These are phyloP conservation scores for Pelobates fuscus DNA, from an alignment of 2,113 vertebrate genomes.

Conservation along the genomic window DNA sequence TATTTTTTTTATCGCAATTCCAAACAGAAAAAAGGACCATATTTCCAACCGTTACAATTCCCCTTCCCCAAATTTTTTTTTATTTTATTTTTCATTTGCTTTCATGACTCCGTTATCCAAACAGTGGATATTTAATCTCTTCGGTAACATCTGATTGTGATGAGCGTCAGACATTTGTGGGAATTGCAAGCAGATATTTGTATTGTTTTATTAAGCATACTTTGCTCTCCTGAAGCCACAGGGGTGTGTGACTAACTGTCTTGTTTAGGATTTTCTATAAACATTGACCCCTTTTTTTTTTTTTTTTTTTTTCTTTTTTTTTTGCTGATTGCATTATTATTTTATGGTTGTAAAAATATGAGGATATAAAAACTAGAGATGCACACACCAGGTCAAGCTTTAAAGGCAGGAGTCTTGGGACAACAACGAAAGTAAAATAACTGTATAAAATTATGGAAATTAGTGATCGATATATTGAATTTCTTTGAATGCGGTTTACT, in stretches of 20 bases:
- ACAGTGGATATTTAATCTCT: constrained; percentile 24
- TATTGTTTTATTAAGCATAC: background rate
- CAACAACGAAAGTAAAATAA: no score
- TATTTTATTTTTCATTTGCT: constrained; percentile 26
- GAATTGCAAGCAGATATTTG: background rate
- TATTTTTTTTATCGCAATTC: constrained; percentile 4
- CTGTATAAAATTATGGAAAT: no score
- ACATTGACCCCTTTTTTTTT: no score
- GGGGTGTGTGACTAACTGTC: background rate
- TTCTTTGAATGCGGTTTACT: no score
- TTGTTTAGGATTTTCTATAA: background rate
- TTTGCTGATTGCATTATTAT: no score
- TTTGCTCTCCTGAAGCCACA: background rate
- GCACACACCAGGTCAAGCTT: background rate
- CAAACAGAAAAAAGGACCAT: constrained; percentile 11
- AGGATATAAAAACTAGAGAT: background rate
- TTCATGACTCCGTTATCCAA: constrained; percentile 7
- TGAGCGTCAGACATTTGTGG: background rate
- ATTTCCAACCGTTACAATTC: background rate
- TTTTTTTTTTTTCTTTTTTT: no score
- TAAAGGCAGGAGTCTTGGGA: no score
- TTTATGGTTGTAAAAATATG: no score
- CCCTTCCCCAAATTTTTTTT: constrained; percentile 4
- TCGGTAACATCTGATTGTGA: background rate
- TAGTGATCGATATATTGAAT: no score